Evolutionary conservation across 1,140 invertebrate genomes (phyloP), one percentile per base, ranked within the genome.

Genomic region (Drosophila auraria): DNA sequence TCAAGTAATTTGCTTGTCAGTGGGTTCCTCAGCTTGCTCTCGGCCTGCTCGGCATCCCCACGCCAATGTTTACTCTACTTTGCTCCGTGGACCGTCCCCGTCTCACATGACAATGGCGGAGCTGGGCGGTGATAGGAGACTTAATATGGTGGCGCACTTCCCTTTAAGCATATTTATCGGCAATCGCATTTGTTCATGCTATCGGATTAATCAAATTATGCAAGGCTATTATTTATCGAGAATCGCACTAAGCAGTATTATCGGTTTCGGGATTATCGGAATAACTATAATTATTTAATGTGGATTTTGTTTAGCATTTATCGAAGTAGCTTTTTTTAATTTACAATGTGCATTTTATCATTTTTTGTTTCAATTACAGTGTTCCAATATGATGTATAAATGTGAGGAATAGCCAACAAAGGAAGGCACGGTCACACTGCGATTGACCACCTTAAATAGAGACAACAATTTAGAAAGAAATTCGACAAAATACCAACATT

Each of bases 1-100:
- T 87, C 83, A 87, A 86, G 80, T 87, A 87, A 87, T 87, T 86
- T 86, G 73, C 74, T 86, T 71, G 64, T 69, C 68, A 69, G 63
- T 49, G 68, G 64, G 50, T 45, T 70, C 49, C 27, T 40, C 23
- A 11, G 33, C 9, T 36, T 36, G 33, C 33, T 36, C 11, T 36
- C 11, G 15, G 20, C 68, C 70, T 64, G 61, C 62, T 50, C 14
- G 30, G 17, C 20, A n/a, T 47, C 14, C 17, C 27, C 11, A 38
- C 0, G 36, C 56, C 38, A 14, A 30, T 60, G 57, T 61, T 45
- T 3, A 17, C 57, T 33, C 15, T 25, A 12, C 25, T 5, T 17
- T 44, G 40, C 17, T 47, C 44, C 2, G 8, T 47, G n/a, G 8
- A 47, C 11, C 38, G 20, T 40, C 20, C 38, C 38, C 38, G 38